phyloP scores from a whole-genome alignment of 2,888 invertebrate genomes.

The Lasioglossum lativentre region DNA sequence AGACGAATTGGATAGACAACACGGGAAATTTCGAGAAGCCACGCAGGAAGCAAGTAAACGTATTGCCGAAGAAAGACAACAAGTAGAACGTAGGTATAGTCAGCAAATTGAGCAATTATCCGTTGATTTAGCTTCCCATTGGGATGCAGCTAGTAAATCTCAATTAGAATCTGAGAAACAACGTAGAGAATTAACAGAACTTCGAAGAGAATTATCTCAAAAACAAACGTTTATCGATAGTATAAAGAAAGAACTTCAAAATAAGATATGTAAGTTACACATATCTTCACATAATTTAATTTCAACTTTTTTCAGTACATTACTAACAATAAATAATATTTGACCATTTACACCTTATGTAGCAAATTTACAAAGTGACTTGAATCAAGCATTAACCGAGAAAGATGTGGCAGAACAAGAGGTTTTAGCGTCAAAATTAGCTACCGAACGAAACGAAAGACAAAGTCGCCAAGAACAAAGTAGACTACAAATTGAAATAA shows the following conservation, averaged over 20 bases:
- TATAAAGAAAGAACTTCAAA: constrained; percentile 91
- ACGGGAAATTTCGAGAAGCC: constrained; percentile 90
- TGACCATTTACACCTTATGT: constrained; percentile 8
- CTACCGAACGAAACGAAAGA: constrained; percentile 89
- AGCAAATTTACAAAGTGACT: constrained; percentile 91
- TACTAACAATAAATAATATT: neutral
- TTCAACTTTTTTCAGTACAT: neutral
- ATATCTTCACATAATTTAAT: neutral
- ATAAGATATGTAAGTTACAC: constrained; percentile 88
- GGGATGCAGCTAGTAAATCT: constrained; percentile 91
- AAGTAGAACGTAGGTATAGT: constrained; percentile 90
- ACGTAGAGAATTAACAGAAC: constrained; percentile 90
- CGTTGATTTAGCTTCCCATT: constrained; percentile 91
- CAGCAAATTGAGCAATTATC: constrained; percentile 92
- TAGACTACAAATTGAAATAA: constrained; percentile 91
- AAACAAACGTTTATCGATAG: constrained; percentile 92
- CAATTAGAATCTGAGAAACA: constrained; percentile 92
- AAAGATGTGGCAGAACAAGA: constrained; percentile 93
- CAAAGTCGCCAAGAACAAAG: constrained; percentile 91
- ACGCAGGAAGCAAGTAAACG: constrained; percentile 90
- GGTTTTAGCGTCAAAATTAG: constrained; percentile 88
- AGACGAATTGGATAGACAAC: constrained; percentile 92
- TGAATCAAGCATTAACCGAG: constrained; percentile 91
- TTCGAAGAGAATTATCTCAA: constrained; percentile 91
- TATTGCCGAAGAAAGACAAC: constrained; percentile 89